Evolutionary conservation across 1,140 invertebrate genomes (phyloP).

Genomic region (Sminthurides bifidus): DNA sequence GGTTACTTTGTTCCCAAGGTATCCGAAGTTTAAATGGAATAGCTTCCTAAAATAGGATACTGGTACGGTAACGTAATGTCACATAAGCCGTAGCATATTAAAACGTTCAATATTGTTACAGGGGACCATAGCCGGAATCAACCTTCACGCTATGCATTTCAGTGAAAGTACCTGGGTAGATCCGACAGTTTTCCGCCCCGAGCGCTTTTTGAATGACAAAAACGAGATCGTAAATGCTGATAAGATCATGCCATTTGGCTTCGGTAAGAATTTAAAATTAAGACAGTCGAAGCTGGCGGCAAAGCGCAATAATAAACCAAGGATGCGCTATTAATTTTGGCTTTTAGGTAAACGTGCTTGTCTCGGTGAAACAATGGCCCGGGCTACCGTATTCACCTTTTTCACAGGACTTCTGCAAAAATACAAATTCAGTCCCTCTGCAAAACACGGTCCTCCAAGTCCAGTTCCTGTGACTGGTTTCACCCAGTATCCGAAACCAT

Average conservation of each 20-base stretch:
- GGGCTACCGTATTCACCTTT: not conserved
- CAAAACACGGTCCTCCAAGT: not conserved
- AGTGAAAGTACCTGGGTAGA: slow-evolving; percentile 34
- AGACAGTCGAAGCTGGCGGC: no score
- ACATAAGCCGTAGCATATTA: not conserved
- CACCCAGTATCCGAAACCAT: slow-evolving; percentile 18
- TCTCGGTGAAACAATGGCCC: slow-evolving; percentile 5
- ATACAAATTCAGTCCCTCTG: not conserved
- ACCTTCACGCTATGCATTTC: slow-evolving; percentile 30
- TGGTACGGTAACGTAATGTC: slow-evolving; percentile 34
- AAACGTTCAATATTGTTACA: slow-evolving; percentile 7
- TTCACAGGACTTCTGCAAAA: slow-evolving; percentile 4
- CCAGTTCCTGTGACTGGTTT: slow-evolving; percentile 8
- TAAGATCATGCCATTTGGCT: slow-evolving; percentile 2
- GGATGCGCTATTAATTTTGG: not conserved
- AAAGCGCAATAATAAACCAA: no score
- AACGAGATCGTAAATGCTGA: slow-evolving; percentile 4
- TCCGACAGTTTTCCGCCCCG: slow-evolving; percentile 34
- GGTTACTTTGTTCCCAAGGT: slow-evolving; percentile 51
- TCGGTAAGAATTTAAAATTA: slow-evolving; percentile 3
- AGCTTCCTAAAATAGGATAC: not conserved
- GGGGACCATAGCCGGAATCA: slow-evolving; percentile 1
- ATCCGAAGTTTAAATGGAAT: not conserved
- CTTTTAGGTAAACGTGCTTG: slow-evolving; percentile 10
- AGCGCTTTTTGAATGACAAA: slow-evolving; percentile 27